Evolutionary conservation across 92 coral and sea anemone species (phyloP).

Genomic region (Phenganax marumi): DNA sequence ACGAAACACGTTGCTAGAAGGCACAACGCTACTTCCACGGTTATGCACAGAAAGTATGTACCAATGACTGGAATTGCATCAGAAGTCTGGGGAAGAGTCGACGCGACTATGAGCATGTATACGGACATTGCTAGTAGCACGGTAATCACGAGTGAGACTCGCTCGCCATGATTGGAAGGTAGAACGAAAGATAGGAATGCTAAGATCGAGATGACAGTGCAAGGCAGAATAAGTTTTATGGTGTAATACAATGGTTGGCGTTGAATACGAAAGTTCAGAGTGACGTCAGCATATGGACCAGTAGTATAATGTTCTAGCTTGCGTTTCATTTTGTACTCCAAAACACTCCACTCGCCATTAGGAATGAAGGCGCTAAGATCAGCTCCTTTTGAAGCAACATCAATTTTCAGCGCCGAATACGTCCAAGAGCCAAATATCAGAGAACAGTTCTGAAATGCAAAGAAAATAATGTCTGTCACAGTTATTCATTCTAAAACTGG

Average conservation of each 20-base stretch:
- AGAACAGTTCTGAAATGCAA: constrained; percentile 70
- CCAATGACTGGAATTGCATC: constrained; percentile 35
- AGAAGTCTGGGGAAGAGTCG: constrained; percentile 44
- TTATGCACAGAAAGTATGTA: constrained; percentile 32
- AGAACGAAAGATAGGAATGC: constrained; percentile 28
- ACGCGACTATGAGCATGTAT: constrained; percentile 40
- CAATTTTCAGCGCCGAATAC: constrained; percentile 70
- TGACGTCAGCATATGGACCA: constrained; percentile 7
- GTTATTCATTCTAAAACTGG: too few relatives aligned
- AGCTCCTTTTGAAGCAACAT: constrained; percentile 67
- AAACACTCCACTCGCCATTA: constrained; percentile 46
- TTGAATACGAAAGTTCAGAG: constrained; percentile 1
- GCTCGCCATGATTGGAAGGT: constrained; percentile 40
- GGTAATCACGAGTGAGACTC: constrained; percentile 34
- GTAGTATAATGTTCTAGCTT: background rate
- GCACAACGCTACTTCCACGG: constrained; percentile 4
- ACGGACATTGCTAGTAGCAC: constrained; percentile 43
- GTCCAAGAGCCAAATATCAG: constrained; percentile 97
- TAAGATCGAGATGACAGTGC: constrained; percentile 24
- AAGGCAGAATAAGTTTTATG: constrained; percentile 25
- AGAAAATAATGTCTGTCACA: constrained; percentile 69
- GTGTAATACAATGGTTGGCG: constrained; percentile 36
- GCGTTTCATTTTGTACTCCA: background rate
- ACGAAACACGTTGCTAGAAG: constrained; percentile 23
- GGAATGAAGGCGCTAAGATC: constrained; percentile 67